These are phyloP conservation scores for Cephus cinctus DNA, from an alignment of 1,140 invertebrate species.

Conservation along the genomic window DNA sequence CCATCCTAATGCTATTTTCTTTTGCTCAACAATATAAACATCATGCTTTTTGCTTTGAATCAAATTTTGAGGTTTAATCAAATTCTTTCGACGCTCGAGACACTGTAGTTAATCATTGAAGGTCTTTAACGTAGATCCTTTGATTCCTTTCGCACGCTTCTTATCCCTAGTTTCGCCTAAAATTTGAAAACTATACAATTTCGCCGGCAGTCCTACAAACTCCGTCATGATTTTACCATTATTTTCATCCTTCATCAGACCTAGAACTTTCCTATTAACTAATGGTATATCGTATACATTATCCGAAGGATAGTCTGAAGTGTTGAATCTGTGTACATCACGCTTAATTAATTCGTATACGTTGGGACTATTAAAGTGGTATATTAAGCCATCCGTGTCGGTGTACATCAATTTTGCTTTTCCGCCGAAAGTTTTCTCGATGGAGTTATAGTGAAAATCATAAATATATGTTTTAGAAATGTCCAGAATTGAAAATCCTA, in stretches of 20 bases:
- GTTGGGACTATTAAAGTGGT: background rate
- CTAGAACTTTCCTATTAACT: slow-evolving; percentile 16
- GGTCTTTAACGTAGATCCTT: slow-evolving; percentile 8
- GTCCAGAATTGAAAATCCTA: slow-evolving; percentile 21
- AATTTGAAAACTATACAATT: too few species aligned
- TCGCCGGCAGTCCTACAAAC: too few species aligned
- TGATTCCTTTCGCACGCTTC: slow-evolving; percentile 18
- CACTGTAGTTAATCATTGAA: slow-evolving; percentile 14
- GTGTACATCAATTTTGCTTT: slow-evolving; percentile 6
- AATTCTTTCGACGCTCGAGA: background rate
- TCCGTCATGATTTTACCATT: too few species aligned
- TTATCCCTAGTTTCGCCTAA: too few species aligned
- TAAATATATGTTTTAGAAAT: slow-evolving; percentile 26
- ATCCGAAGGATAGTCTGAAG: too few species aligned
- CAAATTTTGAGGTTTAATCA: slow-evolving; percentile 1
- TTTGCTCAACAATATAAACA: slow-evolving; percentile 6
- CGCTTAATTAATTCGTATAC: too few species aligned
- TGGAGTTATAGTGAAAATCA: slow-evolving; percentile 35
- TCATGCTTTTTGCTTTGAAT: background rate
- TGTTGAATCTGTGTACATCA: too few species aligned
- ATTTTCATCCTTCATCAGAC: slow-evolving; percentile 19
- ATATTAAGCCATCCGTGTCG: slow-evolving; percentile 2
- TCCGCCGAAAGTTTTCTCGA: slow-evolving; percentile 16
- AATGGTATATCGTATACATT: slow-evolving; percentile 4
- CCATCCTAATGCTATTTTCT: slow-evolving; percentile 14